Evolutionary conservation across 1,140 invertebrate genomes (phyloP).

Genomic region (silkworm (Bombyx mori)): DNA sequence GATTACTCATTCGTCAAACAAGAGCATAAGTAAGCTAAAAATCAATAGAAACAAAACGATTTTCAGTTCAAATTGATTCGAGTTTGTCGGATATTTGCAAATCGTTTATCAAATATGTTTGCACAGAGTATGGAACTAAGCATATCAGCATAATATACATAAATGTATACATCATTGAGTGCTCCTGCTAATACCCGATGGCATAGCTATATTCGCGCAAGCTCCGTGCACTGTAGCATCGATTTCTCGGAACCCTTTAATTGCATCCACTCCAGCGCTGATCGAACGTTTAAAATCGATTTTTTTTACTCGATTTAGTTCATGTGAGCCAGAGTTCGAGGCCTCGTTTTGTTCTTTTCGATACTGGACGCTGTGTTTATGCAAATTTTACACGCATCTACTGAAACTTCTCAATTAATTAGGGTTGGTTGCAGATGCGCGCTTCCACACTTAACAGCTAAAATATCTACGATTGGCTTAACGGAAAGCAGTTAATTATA

Average conservation of each 20-base stretch:
- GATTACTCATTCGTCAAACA: too few relatives aligned
- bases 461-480: too few relatives aligned
- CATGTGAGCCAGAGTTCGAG: conserved; percentile 49
- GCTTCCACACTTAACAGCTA: too few relatives aligned
- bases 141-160: too few relatives aligned
- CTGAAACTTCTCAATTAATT: conserved; percentile 69
- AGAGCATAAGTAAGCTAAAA: too few relatives aligned
- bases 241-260: conserved; percentile 64
- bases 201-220: conserved; percentile 39
- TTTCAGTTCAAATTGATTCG: too few relatives aligned
- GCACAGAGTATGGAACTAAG: too few relatives aligned
- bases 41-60: too few relatives aligned
- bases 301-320: conserved; percentile 65
- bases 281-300: conserved; percentile 69
- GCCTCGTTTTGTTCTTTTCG: conserved; percentile 52
- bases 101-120: too few relatives aligned
- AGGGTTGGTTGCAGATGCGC: conserved; percentile 29
- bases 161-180: conserved; percentile 8
- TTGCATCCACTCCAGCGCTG: conserved; percentile 58
- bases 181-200: conserved; percentile 14
- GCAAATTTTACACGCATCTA: conserved; percentile 66
- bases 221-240: conserved; percentile 31
- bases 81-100: too few relatives aligned
- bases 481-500: too few relatives aligned
- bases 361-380: conserved; percentile 63